These are phyloP conservation scores for Pollenia griseotomentosa DNA, from an alignment of 2,888 invertebrate genomes.

Conservation along the genomic window DNA sequence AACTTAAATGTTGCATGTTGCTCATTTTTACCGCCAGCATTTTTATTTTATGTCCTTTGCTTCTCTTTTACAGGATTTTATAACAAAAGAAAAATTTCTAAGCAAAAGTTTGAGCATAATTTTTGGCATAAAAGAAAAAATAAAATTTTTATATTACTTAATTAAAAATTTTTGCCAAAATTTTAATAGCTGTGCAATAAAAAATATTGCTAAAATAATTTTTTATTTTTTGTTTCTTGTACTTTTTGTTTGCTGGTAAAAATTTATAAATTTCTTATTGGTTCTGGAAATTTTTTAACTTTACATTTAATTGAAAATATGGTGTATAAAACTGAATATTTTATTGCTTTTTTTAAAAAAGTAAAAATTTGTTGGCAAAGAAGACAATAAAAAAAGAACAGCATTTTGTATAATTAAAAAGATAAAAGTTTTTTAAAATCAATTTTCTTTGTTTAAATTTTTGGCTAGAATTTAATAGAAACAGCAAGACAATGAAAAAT, in stretches of 20 bases:
- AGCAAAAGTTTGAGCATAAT: not conserved
- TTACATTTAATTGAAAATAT: constrained; percentile 7
- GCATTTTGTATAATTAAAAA: not conserved
- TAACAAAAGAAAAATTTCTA: constrained; percentile 14
- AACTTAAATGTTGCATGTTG: too few species aligned
- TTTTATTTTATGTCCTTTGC: not conserved
- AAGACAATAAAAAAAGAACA: not conserved
- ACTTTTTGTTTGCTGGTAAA: not conserved
- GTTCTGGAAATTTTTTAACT: not conserved
- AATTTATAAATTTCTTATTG: not conserved
- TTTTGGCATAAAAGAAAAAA: not conserved
- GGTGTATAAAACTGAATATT: constrained; percentile 4
- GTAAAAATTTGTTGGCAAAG: too few species aligned
- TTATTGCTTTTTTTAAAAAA: not conserved
- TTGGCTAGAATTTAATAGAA: too few species aligned
- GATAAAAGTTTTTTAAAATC: too few species aligned
- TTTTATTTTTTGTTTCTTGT: not conserved
- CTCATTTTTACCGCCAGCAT: not conserved
- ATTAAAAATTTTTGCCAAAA: too few species aligned
- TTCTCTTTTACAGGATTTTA: not conserved
- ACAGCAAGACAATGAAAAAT: too few species aligned
- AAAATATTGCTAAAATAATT: constrained; percentile 29
- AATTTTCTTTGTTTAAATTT: too few species aligned
- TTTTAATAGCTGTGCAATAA: not conserved
- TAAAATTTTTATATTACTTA: too few species aligned